Percentiles rank a stretch among this genome's conserved stretches.
Conservation (phyloP, 2,888 invertebrate genomes). For the Pediacus dermestoides region DNA sequence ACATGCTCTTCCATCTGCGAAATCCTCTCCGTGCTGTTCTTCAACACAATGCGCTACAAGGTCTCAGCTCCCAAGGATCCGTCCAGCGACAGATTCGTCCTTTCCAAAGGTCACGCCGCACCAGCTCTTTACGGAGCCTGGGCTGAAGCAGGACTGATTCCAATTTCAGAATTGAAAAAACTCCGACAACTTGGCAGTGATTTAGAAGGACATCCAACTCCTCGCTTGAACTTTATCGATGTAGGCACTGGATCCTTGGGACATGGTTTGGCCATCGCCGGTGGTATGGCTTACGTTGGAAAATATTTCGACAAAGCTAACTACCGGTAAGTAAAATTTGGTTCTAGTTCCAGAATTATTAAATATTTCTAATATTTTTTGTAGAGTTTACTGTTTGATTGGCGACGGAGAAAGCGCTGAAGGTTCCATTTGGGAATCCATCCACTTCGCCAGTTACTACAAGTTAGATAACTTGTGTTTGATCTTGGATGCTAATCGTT, state of each 20-base stretch:
- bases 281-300: slow-evolving; percentile 97
- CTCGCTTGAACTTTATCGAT: slow-evolving; percentile 93
- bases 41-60: slow-evolving; percentile 94
- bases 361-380: slow-evolving; percentile 21
- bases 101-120: slow-evolving; percentile 98
- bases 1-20: slow-evolving; percentile 98
- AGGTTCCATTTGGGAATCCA: slow-evolving; percentile 96
- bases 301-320: slow-evolving; percentile 77
- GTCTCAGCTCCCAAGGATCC: slow-evolving; percentile 78
- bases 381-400: slow-evolving; percentile 87
- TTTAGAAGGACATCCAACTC: slow-evolving; percentile 98
- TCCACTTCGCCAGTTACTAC: slow-evolving; percentile 91
- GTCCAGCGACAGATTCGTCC: slow-evolving; percentile 89
- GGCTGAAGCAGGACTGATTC: slow-evolving; percentile 93
- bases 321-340: slow-evolving; percentile 54
- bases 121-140: slow-evolving; percentile 98
- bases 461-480: slow-evolving; percentile 94
- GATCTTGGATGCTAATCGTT: slow-evolving; percentile 92
- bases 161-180: slow-evolving; percentile 74
- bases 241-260: slow-evolving; percentile 98
- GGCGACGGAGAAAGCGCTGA: slow-evolving; percentile 99
- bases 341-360: no score
- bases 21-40: slow-evolving; percentile 96
- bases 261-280: slow-evolving; percentile 91
- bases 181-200: slow-evolving; percentile 88